These are phyloP conservation scores for Leptosomus discolor DNA, from an alignment of 2,113 vertebrate species.

Conservation along the genomic window DNA sequence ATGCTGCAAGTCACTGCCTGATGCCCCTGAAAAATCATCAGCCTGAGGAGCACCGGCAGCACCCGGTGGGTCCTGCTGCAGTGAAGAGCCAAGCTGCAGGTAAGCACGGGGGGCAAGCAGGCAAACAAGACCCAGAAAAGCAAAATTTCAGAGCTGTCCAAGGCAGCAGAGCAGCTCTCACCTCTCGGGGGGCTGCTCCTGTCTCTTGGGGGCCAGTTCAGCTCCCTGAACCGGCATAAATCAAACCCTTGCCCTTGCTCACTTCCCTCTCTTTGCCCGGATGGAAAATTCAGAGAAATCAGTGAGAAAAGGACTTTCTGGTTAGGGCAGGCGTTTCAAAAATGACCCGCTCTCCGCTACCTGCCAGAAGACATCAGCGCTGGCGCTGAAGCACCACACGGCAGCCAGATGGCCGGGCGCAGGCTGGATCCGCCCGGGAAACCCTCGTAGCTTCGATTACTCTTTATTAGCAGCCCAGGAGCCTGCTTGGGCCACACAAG, in stretches of 20 bases:
- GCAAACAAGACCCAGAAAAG: background rate
- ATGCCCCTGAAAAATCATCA: rapidly evolving
- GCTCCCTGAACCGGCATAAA: background rate
- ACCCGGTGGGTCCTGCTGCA: rapidly evolving
- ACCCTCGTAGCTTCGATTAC: background rate
- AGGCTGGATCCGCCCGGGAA: background rate
- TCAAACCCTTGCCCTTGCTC: background rate
- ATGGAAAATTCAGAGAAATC: background rate
- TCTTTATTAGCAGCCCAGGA: background rate
- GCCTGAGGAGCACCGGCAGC: background rate
- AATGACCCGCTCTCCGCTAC: background rate
- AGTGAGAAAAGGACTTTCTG: background rate
- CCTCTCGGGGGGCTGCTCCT: rapidly evolving
- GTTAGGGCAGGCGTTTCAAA: background rate
- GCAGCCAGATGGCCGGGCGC: background rate
- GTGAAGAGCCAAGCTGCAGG: rapidly evolving
- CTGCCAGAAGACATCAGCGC: background rate
- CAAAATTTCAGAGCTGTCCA: background rate
- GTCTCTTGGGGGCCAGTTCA: background rate
- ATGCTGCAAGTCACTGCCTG: background rate
- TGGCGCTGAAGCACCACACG: background rate
- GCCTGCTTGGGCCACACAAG: constrained; percentile 32
- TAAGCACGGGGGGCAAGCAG: background rate
- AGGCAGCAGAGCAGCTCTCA: background rate
- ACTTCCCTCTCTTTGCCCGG: background rate